Base-by-base conservation (phyloP, 1,140 invertebrate genomes). In the Epicauta chinensis region DNA sequence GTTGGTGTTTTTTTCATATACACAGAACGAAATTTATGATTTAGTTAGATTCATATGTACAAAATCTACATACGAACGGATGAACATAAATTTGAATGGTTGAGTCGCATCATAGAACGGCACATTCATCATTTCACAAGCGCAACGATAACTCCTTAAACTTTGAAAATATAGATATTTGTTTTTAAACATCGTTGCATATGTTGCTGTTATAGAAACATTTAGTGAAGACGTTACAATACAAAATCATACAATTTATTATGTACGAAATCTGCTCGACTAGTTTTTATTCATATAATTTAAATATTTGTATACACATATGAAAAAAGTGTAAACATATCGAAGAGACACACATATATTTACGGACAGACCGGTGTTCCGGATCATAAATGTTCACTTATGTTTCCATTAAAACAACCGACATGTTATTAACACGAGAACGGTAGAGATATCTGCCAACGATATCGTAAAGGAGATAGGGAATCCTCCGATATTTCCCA, bases 321-420 rank as follows among this genome's bases (percentile, higher is more conserved):
- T 47, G 41, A 45, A 46, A 36, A 44, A 49, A 35, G n/a, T n/a
- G n/a, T n/a, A n/a, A 23, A 23, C 7, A 23, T 23, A 12, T 39
- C 35, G 43, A 32, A 57, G 59, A 55, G 42, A 40, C 58, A 30
- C 49, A 32, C 45, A 51, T 46, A 12, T 3, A 34, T n/a, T n/a
- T n/a, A 40, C 51, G 37, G 34, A 46, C 23, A 55, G 56, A 68
- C 68, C 68, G 68, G 67, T 66, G 68, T 69, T 59, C 64, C 66
- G 68, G 50, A 55, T 57, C 65, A 70, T 70, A 70, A 70, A 67
- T 65, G 57, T 67, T 68, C 61, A 67, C 68, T 67, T 70, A 70
- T 69, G 68, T 68, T 70, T 70, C 67, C 66, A 69, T 70, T 70
- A 69, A 67, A 62, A 63, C 51, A 44, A 63, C 59, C 60, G 60